Percentiles rank a stretch among this genome's conserved stretches.
phyloP scores from a whole-genome alignment of 2,113 vertebrate species.

The Micromys minutus region DNA sequence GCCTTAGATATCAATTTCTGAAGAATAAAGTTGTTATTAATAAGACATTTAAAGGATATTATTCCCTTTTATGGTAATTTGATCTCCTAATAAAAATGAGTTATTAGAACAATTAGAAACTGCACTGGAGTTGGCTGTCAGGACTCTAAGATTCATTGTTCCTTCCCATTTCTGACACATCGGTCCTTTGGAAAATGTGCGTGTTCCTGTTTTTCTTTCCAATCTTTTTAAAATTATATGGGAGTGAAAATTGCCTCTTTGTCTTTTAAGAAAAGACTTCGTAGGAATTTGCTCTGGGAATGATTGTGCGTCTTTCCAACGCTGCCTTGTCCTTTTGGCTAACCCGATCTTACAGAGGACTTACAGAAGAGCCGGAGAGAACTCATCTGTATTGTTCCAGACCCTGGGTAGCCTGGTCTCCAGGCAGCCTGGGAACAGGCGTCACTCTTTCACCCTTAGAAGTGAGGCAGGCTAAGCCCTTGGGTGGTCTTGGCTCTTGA shows the following conservation, averaged over 20 bases:
- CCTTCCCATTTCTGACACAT: neutral
- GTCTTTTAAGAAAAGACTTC: neutral
- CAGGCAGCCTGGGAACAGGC: neutral
- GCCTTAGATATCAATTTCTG: conserved; percentile 27
- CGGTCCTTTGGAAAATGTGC: conserved; percentile 51
- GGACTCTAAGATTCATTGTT: neutral
- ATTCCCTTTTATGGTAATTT: conserved; percentile 43
- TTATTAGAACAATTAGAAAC: conserved; percentile 63
- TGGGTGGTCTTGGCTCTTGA: fast-evolving
- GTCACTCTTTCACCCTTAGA: neutral
- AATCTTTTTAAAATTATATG: conserved; percentile 9
- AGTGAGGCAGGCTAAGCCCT: neutral
- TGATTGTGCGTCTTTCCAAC: neutral
- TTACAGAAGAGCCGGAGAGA: neutral
- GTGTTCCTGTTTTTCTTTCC: neutral
- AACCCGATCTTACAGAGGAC: fast-evolving
- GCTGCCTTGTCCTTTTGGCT: neutral
- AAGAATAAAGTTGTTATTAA: conserved; percentile 61
- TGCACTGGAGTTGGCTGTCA: neutral
- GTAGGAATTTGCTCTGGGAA: neutral
- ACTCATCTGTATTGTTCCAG: fast-evolving
- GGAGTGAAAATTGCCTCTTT: neutral
- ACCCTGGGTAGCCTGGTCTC: too few species aligned
- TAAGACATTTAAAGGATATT: conserved; percentile 39
- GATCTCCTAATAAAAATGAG: conserved; percentile 31